Conservation (phyloP, 2,797 vertebrate species). For the Trachurus trachurus region DNA sequence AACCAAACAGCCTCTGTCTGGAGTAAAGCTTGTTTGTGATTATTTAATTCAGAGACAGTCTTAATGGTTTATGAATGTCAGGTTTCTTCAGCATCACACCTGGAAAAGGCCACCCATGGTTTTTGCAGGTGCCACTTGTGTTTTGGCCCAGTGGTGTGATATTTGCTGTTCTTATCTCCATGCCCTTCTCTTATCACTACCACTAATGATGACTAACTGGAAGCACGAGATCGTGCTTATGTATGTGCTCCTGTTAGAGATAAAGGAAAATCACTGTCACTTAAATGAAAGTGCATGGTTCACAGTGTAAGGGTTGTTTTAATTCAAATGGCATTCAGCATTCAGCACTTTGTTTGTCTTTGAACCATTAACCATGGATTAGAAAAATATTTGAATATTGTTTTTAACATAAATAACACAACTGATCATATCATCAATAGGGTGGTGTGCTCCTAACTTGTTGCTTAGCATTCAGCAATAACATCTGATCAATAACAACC, state of each 20-base stretch:
- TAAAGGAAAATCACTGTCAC: conserved; percentile 6
- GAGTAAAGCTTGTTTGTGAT: background rate
- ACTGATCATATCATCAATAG: background rate
- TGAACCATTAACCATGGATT: background rate
- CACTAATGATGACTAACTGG: conserved; percentile 42
- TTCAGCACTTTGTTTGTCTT: background rate
- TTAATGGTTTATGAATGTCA: background rate
- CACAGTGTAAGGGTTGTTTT: background rate
- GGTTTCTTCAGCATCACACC: background rate
- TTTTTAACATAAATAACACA: background rate
- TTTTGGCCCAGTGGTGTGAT: conserved; percentile 7
- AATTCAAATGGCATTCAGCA: background rate
- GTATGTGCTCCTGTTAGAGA: conserved; percentile 3
- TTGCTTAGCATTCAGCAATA: background rate
- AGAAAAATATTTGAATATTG: background rate
- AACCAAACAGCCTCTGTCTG: background rate
- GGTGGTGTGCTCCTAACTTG: background rate
- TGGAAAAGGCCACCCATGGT: conserved; percentile 9
- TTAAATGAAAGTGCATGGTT: background rate
- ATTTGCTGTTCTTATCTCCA: conserved; percentile 42
- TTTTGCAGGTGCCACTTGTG: conserved; percentile 29
- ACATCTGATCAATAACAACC: conserved; percentile 11
- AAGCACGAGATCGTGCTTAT: background rate
- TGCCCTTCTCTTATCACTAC: conserved; percentile 46
- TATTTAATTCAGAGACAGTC: background rate